Percentiles rank a stretch among this genome's conserved stretches.
phyloP scores from a whole-genome alignment of 2,888 invertebrate genomes.

The Zaprionus lineosus region DNA sequence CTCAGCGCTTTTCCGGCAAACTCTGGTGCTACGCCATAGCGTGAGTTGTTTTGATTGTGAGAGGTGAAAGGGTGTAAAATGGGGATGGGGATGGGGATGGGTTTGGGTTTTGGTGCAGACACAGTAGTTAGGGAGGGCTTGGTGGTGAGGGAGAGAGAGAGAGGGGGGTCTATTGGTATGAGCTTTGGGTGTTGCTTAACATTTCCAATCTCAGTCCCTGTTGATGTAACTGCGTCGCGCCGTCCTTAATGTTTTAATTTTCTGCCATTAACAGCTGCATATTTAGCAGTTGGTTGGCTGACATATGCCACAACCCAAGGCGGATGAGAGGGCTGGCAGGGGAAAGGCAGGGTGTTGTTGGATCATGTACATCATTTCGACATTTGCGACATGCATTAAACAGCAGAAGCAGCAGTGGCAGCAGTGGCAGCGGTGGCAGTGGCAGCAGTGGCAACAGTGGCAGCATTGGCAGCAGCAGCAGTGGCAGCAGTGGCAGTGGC shows the following conservation, averaged over 20 bases:
- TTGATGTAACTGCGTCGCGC: constrained; percentile 38
- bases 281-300: constrained; percentile 46
- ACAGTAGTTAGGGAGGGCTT: background rate
- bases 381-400: constrained; percentile 75
- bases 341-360: background rate
- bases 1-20: constrained; percentile 56
- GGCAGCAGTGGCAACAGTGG: too few species aligned
- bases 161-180: too few species aligned
- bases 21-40: background rate
- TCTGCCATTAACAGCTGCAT: constrained; percentile 74
- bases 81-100: background rate
- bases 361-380: constrained; percentile 68
- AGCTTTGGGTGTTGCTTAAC: constrained; percentile 26
- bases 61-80: too few species aligned
- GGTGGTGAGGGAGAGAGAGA: background rate
- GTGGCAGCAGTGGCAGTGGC: too few species aligned
- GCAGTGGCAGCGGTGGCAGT: too few species aligned
- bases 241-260: constrained; percentile 73
- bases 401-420: constrained; percentile 44
- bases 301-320: constrained; percentile 49
- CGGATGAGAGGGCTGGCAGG: background rate
- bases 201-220: constrained; percentile 66
- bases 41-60: too few species aligned
- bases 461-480: constrained; percentile 20
- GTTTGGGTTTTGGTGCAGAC: background rate